These are phyloP conservation scores for Sebastes matsubarae DNA, from an alignment of 2,797 vertebrate species.

Conservation along the genomic window DNA sequence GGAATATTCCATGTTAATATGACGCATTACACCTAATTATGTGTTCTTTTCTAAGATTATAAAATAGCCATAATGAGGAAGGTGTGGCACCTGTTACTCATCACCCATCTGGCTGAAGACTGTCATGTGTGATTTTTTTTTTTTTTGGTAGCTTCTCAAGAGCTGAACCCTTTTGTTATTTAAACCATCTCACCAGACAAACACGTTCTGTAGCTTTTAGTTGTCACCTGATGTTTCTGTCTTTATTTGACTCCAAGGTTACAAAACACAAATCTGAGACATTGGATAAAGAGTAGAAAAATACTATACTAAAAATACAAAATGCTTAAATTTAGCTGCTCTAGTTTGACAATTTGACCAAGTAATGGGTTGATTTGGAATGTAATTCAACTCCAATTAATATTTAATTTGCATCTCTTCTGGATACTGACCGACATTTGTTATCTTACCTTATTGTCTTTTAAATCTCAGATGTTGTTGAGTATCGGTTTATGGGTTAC, in stretches of 20 bases:
- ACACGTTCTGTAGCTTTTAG: constrained; percentile 42
- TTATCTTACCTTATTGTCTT: neutral
- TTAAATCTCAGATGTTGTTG: neutral
- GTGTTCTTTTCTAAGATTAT: neutral
- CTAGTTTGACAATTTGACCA: neutral
- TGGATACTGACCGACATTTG: neutral
- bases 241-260: constrained; percentile 21
- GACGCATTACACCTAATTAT: neutral
- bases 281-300: neutral
- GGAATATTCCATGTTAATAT: too few relatives aligned
- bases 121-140: neutral
- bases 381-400: neutral
- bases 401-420: neutral
- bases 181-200: constrained; percentile 34
- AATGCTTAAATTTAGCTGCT: neutral
- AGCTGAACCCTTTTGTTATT: neutral
- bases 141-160: neutral
- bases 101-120: neutral
- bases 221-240: constrained; percentile 27
- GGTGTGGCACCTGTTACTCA: constrained; percentile 24
- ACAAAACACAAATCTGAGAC: neutral
- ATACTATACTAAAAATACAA: too few relatives aligned
- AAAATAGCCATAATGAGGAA: neutral
- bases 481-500: neutral
- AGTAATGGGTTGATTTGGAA: neutral